These are phyloP conservation scores for rat (Rattus norvegicus) DNA, from an alignment of 2,113 vertebrate genomes.

Conservation along the genomic window GRCr8 NC_086026.1:115379501-115380000, in stretches of 20 bases:
- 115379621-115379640: not conserved
- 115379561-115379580: not conserved
- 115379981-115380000: not conserved
- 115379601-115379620: not conserved
- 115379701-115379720: not conserved
- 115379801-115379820: not conserved
- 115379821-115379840: not conserved
- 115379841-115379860: not conserved
- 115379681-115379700: not conserved
- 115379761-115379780: slow-evolving; percentile 22
- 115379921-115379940: slow-evolving; percentile 47
- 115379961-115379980: not conserved
- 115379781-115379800: not conserved
- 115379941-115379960: not conserved
- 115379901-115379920: not conserved
- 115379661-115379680: not conserved
- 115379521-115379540: not conserved
- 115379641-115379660: not conserved
- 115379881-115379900: not conserved
- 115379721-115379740: not conserved
- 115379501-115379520: not conserved
- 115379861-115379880: not conserved
- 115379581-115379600: not conserved
- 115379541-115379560: not conserved
- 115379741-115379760: not conserved